Base-by-base conservation (phyloP, 92 coral and sea anemone species). In the Desmophyllum pertusum region DNA sequence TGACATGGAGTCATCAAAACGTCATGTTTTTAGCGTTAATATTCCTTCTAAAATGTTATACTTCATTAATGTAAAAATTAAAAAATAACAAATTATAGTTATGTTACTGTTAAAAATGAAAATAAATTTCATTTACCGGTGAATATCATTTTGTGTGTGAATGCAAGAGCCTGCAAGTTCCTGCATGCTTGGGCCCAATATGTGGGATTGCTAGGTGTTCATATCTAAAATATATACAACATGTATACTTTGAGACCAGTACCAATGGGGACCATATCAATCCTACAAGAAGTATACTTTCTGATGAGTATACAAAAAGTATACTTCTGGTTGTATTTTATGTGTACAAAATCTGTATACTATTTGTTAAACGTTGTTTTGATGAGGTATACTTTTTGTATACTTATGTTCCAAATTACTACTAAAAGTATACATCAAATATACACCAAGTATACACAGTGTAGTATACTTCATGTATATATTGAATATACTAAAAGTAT, bases 231-330 rank as follows among this genome's bases (percentile, higher is more conserved):
- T 11, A 23, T 68, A 35, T 68, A 37, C 43, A 68, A 68, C 11
- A 30, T 63, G 69, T 63, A 63, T 63, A 63, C 69, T 63, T 63
- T 63, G n/a, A 63, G 18, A 30, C 69, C 38, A 6, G 37, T 25
- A n/a, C 18, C 69, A 18, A 25, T 23, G 13, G 37, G 69, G 69
- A 25, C 1, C 18, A 30, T 29, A 5, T 31, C 73, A 36, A 18
- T 36, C 36, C 52, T 71, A 41, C 55, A 71, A 71, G 19, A 21
- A n/a, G 76, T 71, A 71, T 41, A 71, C 76, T 36, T 71, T 71
- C n/a, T 41, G 76, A 11, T 25, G 36, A 41, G 77, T 73, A 73
- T 73, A 73, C 77, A 73, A 73, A 73, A 73, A 43, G 77, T 73
- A 73, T 73, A 73, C 77, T 73, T 45, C 17, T 73, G 4, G 40